Conservation (phyloP, 2,888 invertebrate genomes). For the Nebria salina region DNA sequence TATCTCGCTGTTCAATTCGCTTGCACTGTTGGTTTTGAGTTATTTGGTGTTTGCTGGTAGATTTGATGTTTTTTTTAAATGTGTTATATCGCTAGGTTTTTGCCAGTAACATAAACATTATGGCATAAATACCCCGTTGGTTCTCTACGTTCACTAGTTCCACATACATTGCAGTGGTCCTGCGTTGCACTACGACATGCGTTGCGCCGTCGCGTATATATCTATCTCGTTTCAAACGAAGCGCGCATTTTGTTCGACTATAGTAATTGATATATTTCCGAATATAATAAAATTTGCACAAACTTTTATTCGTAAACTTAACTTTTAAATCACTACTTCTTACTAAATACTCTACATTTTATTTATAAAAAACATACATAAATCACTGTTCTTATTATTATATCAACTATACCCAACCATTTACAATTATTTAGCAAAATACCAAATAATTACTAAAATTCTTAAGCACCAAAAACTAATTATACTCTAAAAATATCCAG, state of each 20-base stretch:
- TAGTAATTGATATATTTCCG: not conserved
- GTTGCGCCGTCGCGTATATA: not conserved
- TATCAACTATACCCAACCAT: too few relatives aligned
- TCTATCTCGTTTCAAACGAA: not conserved
- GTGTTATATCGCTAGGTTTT: conserved; percentile 19
- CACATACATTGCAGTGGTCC: conserved; percentile 30
- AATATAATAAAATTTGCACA: not conserved
- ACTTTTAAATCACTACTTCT: not conserved
- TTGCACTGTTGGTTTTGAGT: not conserved
- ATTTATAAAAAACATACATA: not conserved
- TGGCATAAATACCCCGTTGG: conserved; percentile 33
- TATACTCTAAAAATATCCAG: too few relatives aligned
- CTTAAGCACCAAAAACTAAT: too few relatives aligned
- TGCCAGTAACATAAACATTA: conserved; percentile 36
- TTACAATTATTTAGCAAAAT: too few relatives aligned
- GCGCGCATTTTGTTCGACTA: not conserved
- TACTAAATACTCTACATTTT: not conserved
- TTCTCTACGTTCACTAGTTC: conserved; percentile 23
- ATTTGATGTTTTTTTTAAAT: conserved; percentile 3
- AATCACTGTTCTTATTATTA: too few relatives aligned
- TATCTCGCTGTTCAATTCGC: not conserved
- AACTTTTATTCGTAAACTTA: not conserved
- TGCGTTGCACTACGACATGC: conserved; percentile 3
- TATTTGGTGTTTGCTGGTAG: not conserved
- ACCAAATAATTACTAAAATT: too few relatives aligned